Evolutionary conservation across 2,797 vertebrate species (phyloP).

Genomic region (Sphaeramia orbicularis): DNA sequence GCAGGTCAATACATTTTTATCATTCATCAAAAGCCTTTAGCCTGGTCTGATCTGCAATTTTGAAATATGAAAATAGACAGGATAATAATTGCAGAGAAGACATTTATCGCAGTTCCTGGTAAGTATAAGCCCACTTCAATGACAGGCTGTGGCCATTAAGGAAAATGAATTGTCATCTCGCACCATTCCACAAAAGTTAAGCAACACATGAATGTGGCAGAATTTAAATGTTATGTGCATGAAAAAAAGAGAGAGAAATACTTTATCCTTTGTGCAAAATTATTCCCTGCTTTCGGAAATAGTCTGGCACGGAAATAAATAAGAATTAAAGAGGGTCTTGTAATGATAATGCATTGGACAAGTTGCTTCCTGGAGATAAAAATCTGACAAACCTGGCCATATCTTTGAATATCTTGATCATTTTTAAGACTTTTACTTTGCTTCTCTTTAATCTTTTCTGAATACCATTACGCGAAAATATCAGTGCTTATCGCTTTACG

Average conservation of each 20-base stretch:
- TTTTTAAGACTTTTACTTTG: constrained; percentile 10
- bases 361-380: constrained; percentile 2
- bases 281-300: background rate
- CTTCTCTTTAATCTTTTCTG: constrained; percentile 3
- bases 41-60: background rate
- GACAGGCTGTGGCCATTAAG: background rate
- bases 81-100: constrained; percentile 6
- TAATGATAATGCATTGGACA: constrained; percentile 1
- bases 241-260: background rate
- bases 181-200: background rate
- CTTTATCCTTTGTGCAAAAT: background rate
- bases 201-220: background rate
- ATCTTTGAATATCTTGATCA: background rate
- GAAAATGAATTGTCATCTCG: constrained; percentile 1
- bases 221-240: constrained; percentile 5
- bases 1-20: constrained; percentile 18
- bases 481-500: constrained; percentile 1
- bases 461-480: constrained; percentile 6
- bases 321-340: background rate
- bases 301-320: background rate
- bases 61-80: constrained; percentile 15
- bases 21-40: constrained; percentile 1
- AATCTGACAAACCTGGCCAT: constrained; percentile 11
- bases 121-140: constrained; percentile 5
- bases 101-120: constrained; percentile 3